Conservation (phyloP, 2,797 vertebrate species). For the Anableps anableps region DNA sequence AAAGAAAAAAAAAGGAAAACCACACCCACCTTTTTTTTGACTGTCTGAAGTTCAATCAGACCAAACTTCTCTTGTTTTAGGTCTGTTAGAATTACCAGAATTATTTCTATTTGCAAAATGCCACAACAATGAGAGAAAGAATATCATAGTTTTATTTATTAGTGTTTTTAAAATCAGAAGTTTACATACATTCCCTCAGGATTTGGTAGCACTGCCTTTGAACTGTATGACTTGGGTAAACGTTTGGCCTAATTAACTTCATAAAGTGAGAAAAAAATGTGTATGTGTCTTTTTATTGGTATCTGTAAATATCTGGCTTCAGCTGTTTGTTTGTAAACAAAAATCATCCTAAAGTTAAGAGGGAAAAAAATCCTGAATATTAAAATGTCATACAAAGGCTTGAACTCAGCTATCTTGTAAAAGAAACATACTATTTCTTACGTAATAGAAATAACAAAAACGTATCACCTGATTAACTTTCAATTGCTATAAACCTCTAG, state of each 20-base stretch:
- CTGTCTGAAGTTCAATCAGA: no score
- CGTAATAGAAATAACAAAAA: neutral
- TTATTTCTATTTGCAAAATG: no score
- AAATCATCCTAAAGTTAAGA: neutral
- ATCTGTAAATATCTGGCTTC: neutral
- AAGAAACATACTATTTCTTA: neutral
- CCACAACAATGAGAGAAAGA: no score
- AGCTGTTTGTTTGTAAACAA: neutral
- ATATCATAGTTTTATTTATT: no score
- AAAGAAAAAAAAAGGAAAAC: no score
- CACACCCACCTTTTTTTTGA: no score
- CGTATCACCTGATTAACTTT: neutral
- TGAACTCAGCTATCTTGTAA: neutral
- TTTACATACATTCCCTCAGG: neutral
- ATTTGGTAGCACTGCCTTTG: neutral
- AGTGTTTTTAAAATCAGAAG: no score
- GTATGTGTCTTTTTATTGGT: neutral
- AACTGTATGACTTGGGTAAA: neutral
- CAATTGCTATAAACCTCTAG: neutral
- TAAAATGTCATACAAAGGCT: neutral
- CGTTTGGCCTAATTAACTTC: neutral
- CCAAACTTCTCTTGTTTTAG: no score
- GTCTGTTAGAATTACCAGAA: no score
- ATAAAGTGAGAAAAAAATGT: neutral
- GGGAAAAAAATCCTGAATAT: neutral